Evolutionary conservation across 2,888 invertebrate genomes (phyloP), one percentile per base, ranked within the genome.

Genomic region (Caenorhabditis auriculariae): DNA sequence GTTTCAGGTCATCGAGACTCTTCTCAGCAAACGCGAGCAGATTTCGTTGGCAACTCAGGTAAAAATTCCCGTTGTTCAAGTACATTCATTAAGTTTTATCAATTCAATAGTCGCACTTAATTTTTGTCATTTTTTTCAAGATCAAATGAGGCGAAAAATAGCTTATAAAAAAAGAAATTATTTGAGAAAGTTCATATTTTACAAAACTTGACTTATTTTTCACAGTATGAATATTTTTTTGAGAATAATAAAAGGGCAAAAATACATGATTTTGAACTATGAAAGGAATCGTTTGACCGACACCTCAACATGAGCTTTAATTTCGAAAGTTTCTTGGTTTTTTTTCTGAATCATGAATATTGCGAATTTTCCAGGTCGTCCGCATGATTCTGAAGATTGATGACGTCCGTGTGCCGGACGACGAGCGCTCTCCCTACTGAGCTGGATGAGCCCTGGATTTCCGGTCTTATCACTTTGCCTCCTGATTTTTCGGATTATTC

Each of bases 371-470:
- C 54, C 53, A 76, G 76, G 87, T 98, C 65, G 96, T 96, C 50
- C 94, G 96, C 83, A 98, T 99, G 98, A 96, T 98, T 71, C 87
- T 98, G 71, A 99, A 98, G 85, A 99, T 98, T 61, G 98, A 98
- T 82, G 98, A 98, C 82, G 91, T 99, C 38, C 88, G 89, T 72
- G 86, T 87, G 58, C 85, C 87, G 43, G 84, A 83, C 50, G 83
- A 84, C 61, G 73, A 80, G 49, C 50, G 26, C 54, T 55, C 56
- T 61, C 55, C 35, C 54, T 12, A 4, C 38, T 29, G 41, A 28
- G 9, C 28, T 47, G n/a, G 15, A 53, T 21, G n/a, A 21, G 15
- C 29, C 32, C 17, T 42, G 17, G 15, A 41, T 50, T 26, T n/a
- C n/a, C n/a, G n/a, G n/a, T n/a, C n/a, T 12, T 26, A 15, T 41